A percentile compares a stretch with the other conserved stretches of the same genome.
phyloP scores from a whole-genome alignment of 2,888 invertebrate species.

The Drosophila subsilvestris region DNA sequence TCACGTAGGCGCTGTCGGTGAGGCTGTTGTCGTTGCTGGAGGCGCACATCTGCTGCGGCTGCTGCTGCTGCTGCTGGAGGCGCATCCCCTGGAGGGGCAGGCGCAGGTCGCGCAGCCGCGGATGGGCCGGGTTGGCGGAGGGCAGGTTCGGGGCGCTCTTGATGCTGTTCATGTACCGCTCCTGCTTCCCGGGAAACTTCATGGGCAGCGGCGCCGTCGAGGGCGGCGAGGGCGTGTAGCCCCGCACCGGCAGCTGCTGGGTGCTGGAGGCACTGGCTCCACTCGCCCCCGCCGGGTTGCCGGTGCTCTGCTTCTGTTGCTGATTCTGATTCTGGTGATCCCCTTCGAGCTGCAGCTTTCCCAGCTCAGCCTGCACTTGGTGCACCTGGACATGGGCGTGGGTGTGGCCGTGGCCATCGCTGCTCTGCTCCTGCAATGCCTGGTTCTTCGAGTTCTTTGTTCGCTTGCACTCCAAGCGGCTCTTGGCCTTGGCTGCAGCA shows the following conservation, averaged over 20 bases:
- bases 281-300: slow-evolving; percentile 16
- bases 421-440: slow-evolving; percentile 78
- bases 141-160: slow-evolving; percentile 92
- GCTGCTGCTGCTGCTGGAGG: slow-evolving; percentile 81
- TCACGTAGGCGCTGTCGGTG: slow-evolving; percentile 82
- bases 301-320: slow-evolving; percentile 73
- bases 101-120: slow-evolving; percentile 89
- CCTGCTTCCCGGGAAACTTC: slow-evolving; percentile 89
- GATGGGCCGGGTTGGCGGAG: slow-evolving; percentile 87
- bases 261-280: slow-evolving; percentile 82
- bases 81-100: slow-evolving; percentile 89
- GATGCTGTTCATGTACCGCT: slow-evolving; percentile 90
- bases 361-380: slow-evolving; percentile 85
- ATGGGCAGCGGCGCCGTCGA: slow-evolving; percentile 93
- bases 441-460: slow-evolving; percentile 83
- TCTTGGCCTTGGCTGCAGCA: slow-evolving; percentile 42
- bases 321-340: slow-evolving; percentile 83
- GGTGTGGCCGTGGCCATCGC: slow-evolving; percentile 52
- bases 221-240: slow-evolving; percentile 92
- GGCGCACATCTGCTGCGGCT: slow-evolving; percentile 56
- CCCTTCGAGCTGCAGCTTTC: slow-evolving; percentile 86
- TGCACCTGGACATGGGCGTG: slow-evolving; percentile 64
- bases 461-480: slow-evolving; percentile 81
- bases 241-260: slow-evolving; percentile 88
- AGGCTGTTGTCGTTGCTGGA: slow-evolving; percentile 82